Conservation (phyloP, 2,113 vertebrate species). For the Pipra filicauda region DNA sequence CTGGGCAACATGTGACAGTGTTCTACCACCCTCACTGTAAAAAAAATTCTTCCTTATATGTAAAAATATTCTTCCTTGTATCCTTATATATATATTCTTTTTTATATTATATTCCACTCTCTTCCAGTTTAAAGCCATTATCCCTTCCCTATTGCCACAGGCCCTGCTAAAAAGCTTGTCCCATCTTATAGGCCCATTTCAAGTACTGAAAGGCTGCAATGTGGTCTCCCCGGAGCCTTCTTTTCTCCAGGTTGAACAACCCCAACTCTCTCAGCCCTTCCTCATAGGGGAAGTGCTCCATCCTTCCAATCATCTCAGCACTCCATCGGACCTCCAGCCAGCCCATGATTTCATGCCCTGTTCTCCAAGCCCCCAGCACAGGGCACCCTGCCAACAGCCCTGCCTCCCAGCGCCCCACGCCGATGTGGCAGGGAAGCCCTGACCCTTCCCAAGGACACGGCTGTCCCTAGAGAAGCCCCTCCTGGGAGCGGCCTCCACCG, state of each 20-base stretch:
- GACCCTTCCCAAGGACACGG: background rate
- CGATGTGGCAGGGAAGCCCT: background rate
- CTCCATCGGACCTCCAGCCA: background rate
- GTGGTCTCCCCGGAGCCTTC: background rate
- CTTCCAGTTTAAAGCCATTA: background rate
- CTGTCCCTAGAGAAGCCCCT: background rate
- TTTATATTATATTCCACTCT: background rate
- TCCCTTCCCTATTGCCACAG: background rate
- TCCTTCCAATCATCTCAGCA: background rate
- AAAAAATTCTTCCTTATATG: background rate
- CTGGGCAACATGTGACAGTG: background rate
- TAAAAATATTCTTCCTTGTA: background rate
- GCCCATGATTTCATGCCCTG: rapidly evolving
- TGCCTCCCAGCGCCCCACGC: background rate
- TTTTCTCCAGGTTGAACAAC: background rate
- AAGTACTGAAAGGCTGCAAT: background rate
- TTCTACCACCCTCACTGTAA: background rate
- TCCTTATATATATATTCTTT: background rate
- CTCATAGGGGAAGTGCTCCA: background rate
- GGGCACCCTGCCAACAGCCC: background rate
- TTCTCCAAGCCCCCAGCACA: background rate
- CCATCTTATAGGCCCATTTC: background rate
- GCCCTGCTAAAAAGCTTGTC: background rate
- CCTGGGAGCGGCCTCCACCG: no score
- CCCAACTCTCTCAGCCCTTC: background rate